phyloP scores from a whole-genome alignment of 1,140 invertebrate genomes.

The Listronotus oregonensis region DNA sequence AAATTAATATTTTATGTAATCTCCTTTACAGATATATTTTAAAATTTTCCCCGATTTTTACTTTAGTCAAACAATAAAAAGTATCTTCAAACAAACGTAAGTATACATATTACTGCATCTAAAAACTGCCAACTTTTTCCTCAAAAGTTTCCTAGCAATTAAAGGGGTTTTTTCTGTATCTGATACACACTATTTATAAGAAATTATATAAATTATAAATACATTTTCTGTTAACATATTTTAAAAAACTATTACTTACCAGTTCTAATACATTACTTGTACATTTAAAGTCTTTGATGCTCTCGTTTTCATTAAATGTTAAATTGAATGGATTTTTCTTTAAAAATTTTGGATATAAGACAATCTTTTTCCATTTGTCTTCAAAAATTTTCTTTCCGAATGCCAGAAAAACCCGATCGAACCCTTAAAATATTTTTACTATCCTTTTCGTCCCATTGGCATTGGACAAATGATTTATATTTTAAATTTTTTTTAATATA shows the following conservation, averaged over 20 bases:
- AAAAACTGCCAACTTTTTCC: too few relatives aligned
- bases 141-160: too few relatives aligned
- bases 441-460: conserved; percentile 33
- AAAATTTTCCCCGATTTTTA: too few relatives aligned
- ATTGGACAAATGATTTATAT: conserved; percentile 37
- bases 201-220: conserved; percentile 1
- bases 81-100: too few relatives aligned
- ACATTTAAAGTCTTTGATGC: conserved; percentile 37
- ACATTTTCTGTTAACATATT: too few relatives aligned
- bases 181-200: not conserved
- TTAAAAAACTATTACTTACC: conserved; percentile 32
- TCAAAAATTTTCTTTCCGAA: conserved; percentile 31
- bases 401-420: conserved; percentile 17
- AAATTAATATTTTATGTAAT: too few relatives aligned
- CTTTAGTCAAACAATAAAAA: too few relatives aligned
- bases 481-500: conserved; percentile 42
- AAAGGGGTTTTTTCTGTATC: too few relatives aligned
- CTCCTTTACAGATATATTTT: too few relatives aligned
- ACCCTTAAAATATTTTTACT: conserved; percentile 12
- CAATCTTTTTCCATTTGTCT: conserved; percentile 32
- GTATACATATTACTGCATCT: too few relatives aligned
- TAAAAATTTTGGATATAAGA: conserved; percentile 41
- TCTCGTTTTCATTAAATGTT: conserved; percentile 39
- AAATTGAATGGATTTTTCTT: conserved; percentile 37
- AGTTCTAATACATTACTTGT: conserved; percentile 41